Conservation (phyloP, 1,140 invertebrate genomes). For the Caenorhabditis brenneri region DNA sequence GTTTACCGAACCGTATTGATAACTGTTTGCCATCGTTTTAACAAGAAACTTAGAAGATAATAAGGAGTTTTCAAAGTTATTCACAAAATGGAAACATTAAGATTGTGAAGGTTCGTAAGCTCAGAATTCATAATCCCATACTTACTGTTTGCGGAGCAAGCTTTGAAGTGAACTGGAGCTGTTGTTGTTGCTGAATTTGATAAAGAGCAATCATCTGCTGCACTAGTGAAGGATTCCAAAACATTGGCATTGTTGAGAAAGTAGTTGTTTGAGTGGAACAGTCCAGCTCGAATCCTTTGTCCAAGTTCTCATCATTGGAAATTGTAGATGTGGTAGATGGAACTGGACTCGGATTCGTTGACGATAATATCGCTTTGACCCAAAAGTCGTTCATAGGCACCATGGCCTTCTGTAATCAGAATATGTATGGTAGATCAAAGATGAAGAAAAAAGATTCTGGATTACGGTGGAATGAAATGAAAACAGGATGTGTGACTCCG, state of each 20-base stretch:
- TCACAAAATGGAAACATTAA: no score
- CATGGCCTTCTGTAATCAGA: neutral
- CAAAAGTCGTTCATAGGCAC: constrained; percentile 20
- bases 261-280: neutral
- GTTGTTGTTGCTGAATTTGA: constrained; percentile 48
- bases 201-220: constrained; percentile 11
- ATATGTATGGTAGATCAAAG: neutral
- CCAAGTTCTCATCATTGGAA: constrained; percentile 27
- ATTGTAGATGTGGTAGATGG: neutral
- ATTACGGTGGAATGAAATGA: neutral
- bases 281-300: neutral
- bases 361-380: constrained; percentile 33
- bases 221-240: constrained; percentile 4
- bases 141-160: neutral
- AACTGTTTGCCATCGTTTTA: no score
- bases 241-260: neutral
- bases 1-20: no score
- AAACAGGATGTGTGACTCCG: neutral
- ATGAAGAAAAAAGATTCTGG: neutral
- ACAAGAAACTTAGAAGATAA: no score
- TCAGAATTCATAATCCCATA: no score
- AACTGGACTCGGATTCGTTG: constrained; percentile 9
- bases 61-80: no score
- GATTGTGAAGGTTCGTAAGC: no score
- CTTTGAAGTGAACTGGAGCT: constrained; percentile 34